Conservation (phyloP, 2,797 vertebrate genomes). For the Darevskia nairensis region DNA sequence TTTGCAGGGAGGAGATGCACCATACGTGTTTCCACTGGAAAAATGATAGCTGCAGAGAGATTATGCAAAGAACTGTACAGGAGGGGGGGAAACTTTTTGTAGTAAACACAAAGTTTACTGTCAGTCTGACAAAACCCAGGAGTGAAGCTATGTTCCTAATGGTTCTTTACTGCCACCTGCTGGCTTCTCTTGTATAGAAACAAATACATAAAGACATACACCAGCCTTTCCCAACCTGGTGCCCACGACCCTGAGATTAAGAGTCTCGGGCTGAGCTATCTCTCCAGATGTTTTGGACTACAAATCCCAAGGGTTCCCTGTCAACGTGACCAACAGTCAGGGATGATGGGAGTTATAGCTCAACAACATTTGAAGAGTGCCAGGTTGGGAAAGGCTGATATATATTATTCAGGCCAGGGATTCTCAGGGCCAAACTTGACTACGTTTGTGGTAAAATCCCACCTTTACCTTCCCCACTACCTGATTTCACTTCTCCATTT, state of each 20-base stretch:
- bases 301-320: too few relatives aligned
- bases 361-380: too few relatives aligned
- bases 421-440: neutral
- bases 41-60: slow-evolving; percentile 43
- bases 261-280: too few relatives aligned
- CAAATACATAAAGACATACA: neutral
- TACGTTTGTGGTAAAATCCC: neutral
- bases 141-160: neutral
- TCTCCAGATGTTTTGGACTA: too few relatives aligned
- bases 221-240: too few relatives aligned
- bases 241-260: too few relatives aligned
- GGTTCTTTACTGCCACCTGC: slow-evolving; percentile 31
- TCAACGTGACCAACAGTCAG: too few relatives aligned
- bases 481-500: neutral
- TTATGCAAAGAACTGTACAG: slow-evolving; percentile 40
- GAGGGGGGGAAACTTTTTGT: neutral
- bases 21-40: slow-evolving; percentile 68
- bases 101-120: slow-evolving; percentile 34
- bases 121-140: slow-evolving; percentile 40
- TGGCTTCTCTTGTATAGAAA: neutral
- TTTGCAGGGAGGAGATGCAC: slow-evolving; percentile 61
- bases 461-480: too few relatives aligned
- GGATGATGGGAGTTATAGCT: too few relatives aligned
- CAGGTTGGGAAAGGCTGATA: neutral
- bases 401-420: neutral